Base-by-base conservation (phyloP, 1,140 invertebrate genomes). In the Dinothrombium tinctorium region DNA sequence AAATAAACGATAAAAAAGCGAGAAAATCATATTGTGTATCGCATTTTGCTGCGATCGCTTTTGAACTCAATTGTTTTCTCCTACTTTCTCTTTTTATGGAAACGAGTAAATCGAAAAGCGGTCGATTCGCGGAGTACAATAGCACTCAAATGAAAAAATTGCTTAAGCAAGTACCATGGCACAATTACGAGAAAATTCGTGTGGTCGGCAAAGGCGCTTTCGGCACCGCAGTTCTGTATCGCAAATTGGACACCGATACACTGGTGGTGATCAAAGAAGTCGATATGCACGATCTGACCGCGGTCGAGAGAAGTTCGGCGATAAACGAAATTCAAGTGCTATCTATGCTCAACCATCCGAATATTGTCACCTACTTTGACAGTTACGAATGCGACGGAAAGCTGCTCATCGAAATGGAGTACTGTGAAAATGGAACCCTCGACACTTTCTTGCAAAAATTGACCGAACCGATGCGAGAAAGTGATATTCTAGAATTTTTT, bases 321-420 rank as follows among this genome's bases (percentile, higher is more conserved):
- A 61, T 79, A 37, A 77, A 78, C 57, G 76, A 79, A 59, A 72
- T 60, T 5, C 62, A 67, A 50, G 69, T 79, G 2, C 62, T 79
- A 32, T 71, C 73, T 2, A 65, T 69, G 49, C 52, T 79, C 15
- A 65, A 74, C 48, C 76, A 79, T 56, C 72, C 73, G 4, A 74
- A 77, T 53, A 77, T 79, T 35, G 71, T 65, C 35, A 70, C 69
- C 48, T 79, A 79, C 53, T 68, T 69, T 49, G 72, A 76, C 42
- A 76, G 70, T 53, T 79, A 76, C 56, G 72, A 76, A 54, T 65
- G 67, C 53, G 69, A 77, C 51, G 72, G 72, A 3, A 61, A 69
- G 21, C 55, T 79, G 5, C 71, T 75, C 59, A 78, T 78, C 43
- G 73, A 79, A 58, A 79, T 78, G 73, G 76, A 79, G 53, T 79